Percentiles rank a stretch among this genome's conserved stretches.
Conservation (phyloP, 2,113 vertebrate genomes). For the Pseudonaja textilis region DNA sequence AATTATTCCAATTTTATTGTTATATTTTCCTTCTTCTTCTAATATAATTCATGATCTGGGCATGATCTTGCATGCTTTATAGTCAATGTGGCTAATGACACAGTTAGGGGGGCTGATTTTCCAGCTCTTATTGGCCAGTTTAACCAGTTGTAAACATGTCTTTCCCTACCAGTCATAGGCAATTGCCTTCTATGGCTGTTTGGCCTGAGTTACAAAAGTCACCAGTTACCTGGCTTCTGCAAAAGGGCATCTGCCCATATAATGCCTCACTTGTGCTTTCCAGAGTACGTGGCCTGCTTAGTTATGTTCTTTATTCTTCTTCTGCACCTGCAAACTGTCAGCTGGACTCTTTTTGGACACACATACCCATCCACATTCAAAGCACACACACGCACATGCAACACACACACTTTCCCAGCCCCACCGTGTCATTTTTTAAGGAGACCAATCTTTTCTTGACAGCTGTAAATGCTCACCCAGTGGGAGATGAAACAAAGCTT, state of each 20-base stretch:
- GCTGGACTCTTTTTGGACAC: not conserved
- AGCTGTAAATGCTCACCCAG: not conserved
- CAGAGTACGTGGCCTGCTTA: not conserved
- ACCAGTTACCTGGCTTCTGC: not conserved
- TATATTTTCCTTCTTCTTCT: not conserved
- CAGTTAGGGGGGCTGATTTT: fast-evolving
- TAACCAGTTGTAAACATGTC: not conserved
- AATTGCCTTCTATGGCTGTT: not conserved
- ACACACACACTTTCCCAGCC: not conserved
- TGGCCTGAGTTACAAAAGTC: not conserved
- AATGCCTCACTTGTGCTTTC: not conserved
- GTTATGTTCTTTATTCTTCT: not conserved
- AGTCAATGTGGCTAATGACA: not conserved
- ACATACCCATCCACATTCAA: not conserved
- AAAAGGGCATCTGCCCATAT: not conserved
- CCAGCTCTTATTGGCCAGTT: not conserved
- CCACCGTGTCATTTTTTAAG: not conserved
- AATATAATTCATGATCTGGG: not conserved
- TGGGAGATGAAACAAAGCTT: not conserved
- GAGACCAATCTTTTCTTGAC: not conserved
- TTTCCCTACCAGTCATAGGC: not conserved
- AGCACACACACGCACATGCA: not conserved
- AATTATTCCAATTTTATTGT: not conserved
- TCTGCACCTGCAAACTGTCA: not conserved
- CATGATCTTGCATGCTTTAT: not conserved